Conservation (phyloP, 2,888 invertebrate species). For the Agrilus biguttatus region DNA sequence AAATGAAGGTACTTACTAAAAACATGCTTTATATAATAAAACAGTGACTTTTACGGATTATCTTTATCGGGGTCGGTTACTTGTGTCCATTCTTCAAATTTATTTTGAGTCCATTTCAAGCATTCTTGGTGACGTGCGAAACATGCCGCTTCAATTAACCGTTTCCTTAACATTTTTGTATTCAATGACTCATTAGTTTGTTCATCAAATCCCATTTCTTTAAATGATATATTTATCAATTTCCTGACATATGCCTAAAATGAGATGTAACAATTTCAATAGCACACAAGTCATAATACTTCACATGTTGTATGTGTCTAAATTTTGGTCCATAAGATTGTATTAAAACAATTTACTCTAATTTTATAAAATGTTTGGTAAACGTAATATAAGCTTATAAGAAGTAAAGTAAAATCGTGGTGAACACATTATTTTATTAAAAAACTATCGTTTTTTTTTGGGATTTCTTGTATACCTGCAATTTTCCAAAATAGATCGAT, state of each 20-base stretch:
- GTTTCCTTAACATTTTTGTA: constrained; percentile 41
- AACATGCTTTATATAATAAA: not conserved
- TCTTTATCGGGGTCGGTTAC: constrained; percentile 20
- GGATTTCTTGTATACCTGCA: constrained; percentile 10
- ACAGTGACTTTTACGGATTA: constrained; percentile 21
- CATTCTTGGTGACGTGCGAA: constrained; percentile 40
- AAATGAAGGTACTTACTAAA: constrained; percentile 8
- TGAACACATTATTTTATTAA: no score
- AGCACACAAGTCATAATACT: no score
- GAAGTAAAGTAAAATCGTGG: no score
- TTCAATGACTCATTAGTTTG: constrained; percentile 36
- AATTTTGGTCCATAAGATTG: no score
- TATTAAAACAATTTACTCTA: constrained; percentile 2
- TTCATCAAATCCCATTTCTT: constrained; percentile 38
- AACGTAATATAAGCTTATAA: no score
- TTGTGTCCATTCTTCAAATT: constrained; percentile 30
- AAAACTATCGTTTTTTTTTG: no score
- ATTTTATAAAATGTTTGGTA: no score
- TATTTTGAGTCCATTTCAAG: constrained; percentile 34
- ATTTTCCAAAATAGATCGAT: constrained; percentile 37
- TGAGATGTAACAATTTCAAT: constrained; percentile 3
- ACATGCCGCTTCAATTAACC: constrained; percentile 44
- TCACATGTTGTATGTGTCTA: no score
- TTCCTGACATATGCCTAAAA: constrained; percentile 34
- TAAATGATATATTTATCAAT: constrained; percentile 31